Conservation (phyloP, 2,113 vertebrate species). For the Ranitomeya imitator region DNA sequence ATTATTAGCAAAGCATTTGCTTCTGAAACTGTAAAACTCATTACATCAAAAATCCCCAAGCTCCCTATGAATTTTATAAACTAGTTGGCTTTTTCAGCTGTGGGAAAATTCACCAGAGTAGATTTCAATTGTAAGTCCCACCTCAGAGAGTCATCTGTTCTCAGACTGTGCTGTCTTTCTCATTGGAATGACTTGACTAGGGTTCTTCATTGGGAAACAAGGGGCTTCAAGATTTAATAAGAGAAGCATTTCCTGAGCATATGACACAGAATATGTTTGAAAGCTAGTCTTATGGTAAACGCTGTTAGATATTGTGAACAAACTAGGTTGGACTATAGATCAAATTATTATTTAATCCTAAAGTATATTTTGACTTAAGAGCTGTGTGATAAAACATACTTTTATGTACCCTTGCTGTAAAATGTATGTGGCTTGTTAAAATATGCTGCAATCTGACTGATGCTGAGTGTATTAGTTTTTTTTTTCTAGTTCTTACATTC, state of each 20-base stretch:
- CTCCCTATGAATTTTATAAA: conserved; percentile 83
- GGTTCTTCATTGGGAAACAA: conserved; percentile 36
- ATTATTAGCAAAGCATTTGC: conserved; percentile 89
- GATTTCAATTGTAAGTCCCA: conserved; percentile 67
- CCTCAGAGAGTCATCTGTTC: conserved; percentile 60
- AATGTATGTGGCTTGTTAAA: not conserved
- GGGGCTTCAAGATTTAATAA: conserved; percentile 45
- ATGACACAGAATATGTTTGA: conserved; percentile 42
- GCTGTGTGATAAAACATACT: conserved; percentile 16
- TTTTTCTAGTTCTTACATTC: too few species aligned
- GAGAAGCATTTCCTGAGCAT: conserved; percentile 35
- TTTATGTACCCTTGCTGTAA: not conserved
- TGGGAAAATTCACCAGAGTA: conserved; percentile 69
- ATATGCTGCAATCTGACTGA: not conserved
- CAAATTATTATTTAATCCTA: conserved; percentile 38
- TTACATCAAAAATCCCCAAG: conserved; percentile 84
- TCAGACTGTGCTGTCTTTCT: conserved; percentile 10
- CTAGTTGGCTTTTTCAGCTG: conserved; percentile 74
- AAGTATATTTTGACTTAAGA: conserved; percentile 2
- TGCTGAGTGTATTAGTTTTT: not conserved
- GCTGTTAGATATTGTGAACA: conserved; percentile 21
- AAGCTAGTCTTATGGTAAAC: conserved; percentile 25
- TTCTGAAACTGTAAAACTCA: conserved; percentile 86
- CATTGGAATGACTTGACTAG: conserved; percentile 47
- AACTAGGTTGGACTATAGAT: conserved; percentile 11